A percentile compares a stretch with the other conserved stretches of the same genome.
phyloP scores from a whole-genome alignment of 2,888 invertebrate genomes.

The Elegia similella region DNA sequence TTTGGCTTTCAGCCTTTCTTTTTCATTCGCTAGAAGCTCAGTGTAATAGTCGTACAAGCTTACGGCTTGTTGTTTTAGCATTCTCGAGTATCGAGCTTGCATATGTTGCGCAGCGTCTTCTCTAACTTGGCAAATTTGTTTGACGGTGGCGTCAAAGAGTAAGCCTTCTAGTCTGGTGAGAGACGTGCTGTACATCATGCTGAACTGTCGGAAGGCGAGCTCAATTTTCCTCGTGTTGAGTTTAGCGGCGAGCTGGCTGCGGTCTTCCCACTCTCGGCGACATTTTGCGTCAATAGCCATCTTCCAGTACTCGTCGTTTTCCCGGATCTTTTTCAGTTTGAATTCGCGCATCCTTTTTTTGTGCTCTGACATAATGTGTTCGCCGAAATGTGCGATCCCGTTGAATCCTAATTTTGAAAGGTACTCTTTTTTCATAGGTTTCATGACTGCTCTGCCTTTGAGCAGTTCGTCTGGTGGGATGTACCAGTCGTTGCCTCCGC shows the following conservation, averaged over 20 bases:
- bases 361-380: conserved; percentile 41
- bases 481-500: conserved; percentile 66
- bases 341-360: conserved; percentile 43
- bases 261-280: conserved; percentile 39
- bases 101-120: conserved; percentile 46
- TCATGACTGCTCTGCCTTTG: conserved; percentile 51
- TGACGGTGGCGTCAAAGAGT: conserved; percentile 48
- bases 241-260: conserved; percentile 35
- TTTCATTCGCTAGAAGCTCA: conserved; percentile 45
- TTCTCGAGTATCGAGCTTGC: conserved; percentile 42
- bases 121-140: conserved; percentile 47
- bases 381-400: conserved; percentile 51
- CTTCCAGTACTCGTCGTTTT: conserved; percentile 56
- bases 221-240: conserved; percentile 49
- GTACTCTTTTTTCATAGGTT: conserved; percentile 50
- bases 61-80: conserved; percentile 54
- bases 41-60: conserved; percentile 52
- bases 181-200: conserved; percentile 46
- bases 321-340: conserved; percentile 37
- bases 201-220: conserved; percentile 52
- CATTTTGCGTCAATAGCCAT: conserved; percentile 36
- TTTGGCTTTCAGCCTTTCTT: conserved; percentile 42
- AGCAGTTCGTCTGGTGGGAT: conserved; percentile 58
- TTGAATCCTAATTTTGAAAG: conserved; percentile 49
- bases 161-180: conserved; percentile 54